A percentile compares a stretch with the other conserved stretches of the same genome.
These are phyloP conservation scores for Melanaphis sacchari DNA, from an alignment of 1,140 invertebrate species.

Conservation along the genomic window DNA sequence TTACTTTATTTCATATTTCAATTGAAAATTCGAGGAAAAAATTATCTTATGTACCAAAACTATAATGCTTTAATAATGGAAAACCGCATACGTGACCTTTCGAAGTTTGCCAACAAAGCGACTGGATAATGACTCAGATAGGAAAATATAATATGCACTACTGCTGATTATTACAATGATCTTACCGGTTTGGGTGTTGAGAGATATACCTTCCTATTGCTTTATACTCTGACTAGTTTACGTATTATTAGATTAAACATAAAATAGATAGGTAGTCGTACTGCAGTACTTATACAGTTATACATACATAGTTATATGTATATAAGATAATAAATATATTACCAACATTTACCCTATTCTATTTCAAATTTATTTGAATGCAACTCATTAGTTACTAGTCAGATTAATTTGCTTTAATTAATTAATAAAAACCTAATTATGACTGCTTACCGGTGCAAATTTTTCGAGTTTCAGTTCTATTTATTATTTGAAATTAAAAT, in stretches of 20 bases:
- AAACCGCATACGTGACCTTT: background rate
- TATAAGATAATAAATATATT: background rate
- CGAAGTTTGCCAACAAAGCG: background rate
- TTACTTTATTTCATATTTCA: background rate
- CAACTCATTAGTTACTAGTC: background rate
- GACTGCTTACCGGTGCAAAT: background rate
- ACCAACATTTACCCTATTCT: background rate
- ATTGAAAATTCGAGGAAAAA: background rate
- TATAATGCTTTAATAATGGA: background rate
- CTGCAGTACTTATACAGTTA: background rate
- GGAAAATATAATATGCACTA: constrained; percentile 21
- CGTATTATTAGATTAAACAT: background rate
- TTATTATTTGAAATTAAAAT: background rate
- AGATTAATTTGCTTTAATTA: background rate
- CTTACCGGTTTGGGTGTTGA: background rate
- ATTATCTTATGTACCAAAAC: background rate
- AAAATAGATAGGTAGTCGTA: background rate
- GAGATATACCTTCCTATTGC: background rate
- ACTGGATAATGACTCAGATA: background rate
- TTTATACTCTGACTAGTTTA: background rate
- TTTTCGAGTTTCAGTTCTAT: background rate
- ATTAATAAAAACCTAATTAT: background rate
- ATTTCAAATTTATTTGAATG: constrained; percentile 3
- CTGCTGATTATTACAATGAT: background rate
- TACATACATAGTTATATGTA: too few relatives aligned